Conservation (phyloP, 1,140 invertebrate genomes). For the Pseudomyrmex concolor region DNA sequence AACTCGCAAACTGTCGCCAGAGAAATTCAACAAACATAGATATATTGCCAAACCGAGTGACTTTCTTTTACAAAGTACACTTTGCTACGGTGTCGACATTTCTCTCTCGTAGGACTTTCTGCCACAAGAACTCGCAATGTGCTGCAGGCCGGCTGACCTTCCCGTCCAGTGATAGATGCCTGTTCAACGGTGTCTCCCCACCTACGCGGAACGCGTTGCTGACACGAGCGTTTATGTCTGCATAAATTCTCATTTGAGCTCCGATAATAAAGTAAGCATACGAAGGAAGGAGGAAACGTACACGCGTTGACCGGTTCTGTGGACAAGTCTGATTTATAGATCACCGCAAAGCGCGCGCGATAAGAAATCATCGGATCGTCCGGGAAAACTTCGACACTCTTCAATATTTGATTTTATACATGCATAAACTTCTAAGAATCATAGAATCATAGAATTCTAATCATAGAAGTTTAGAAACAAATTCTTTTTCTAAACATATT, state of each 20-base stretch:
- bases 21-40: neutral
- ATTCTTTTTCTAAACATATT: too few relatives aligned
- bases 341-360: slow-evolving; percentile 72
- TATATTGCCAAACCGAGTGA: too few relatives aligned
- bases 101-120: slow-evolving; percentile 33
- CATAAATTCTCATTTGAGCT: slow-evolving; percentile 84
- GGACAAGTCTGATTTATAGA: slow-evolving; percentile 78
- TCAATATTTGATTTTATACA: neutral
- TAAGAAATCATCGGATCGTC: slow-evolving; percentile 65
- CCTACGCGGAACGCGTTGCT: slow-evolving; percentile 74
- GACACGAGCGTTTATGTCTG: slow-evolving; percentile 83
- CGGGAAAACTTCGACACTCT: slow-evolving; percentile 14
- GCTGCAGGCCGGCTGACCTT: slow-evolving; percentile 18
- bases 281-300: slow-evolving; percentile 72
- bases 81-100: slow-evolving; percentile 17
- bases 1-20: neutral
- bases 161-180: slow-evolving; percentile 75
- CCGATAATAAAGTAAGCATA: slow-evolving; percentile 83
- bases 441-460: too few relatives aligned
- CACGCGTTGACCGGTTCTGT: slow-evolving; percentile 75
- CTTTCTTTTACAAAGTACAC: neutral
- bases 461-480: too few relatives aligned
- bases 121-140: slow-evolving; percentile 43
- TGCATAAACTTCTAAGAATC: neutral
- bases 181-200: slow-evolving; percentile 74